phyloP scores from a whole-genome alignment of 2,888 invertebrate species.

The Synergus itoensis region DNA sequence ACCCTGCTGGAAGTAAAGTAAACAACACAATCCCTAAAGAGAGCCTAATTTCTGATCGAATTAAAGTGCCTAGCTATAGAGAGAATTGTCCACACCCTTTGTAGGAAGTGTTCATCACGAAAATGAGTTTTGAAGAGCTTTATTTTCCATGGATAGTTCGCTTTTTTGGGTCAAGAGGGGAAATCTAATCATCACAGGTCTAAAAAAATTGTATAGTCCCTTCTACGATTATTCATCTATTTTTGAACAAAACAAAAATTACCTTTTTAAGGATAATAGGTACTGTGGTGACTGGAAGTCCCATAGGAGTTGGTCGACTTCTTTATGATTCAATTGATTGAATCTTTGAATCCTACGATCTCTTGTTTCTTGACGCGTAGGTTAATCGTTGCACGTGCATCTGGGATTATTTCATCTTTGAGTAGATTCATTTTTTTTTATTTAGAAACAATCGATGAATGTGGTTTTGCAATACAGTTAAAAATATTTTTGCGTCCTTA shows the following conservation, averaged over 20 bases:
- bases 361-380: slow-evolving; percentile 38
- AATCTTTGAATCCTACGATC: slow-evolving; percentile 18
- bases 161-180: background rate
- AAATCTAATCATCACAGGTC: too few relatives aligned
- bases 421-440: background rate
- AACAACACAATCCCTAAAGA: slow-evolving; percentile 43
- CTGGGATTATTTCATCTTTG: background rate
- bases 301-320: background rate
- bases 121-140: background rate
- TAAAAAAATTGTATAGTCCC: too few relatives aligned
- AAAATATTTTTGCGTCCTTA: background rate
- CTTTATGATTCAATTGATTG: slow-evolving; percentile 10
- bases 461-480: background rate
- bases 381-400: slow-evolving; percentile 25
- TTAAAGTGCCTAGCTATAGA: slow-evolving; percentile 49
- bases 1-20: slow-evolving; percentile 51
- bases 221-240: too few relatives aligned
- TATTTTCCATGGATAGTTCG: background rate
- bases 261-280: too few relatives aligned
- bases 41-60: slow-evolving; percentile 57
- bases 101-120: slow-evolving; percentile 4
- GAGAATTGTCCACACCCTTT: slow-evolving; percentile 40
- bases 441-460: background rate
- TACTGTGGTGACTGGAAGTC: slow-evolving; percentile 9
- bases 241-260: too few relatives aligned